Evolutionary conservation across 2,797 vertebrate species (phyloP).

Genomic region (Chloroceryle amazona): DNA sequence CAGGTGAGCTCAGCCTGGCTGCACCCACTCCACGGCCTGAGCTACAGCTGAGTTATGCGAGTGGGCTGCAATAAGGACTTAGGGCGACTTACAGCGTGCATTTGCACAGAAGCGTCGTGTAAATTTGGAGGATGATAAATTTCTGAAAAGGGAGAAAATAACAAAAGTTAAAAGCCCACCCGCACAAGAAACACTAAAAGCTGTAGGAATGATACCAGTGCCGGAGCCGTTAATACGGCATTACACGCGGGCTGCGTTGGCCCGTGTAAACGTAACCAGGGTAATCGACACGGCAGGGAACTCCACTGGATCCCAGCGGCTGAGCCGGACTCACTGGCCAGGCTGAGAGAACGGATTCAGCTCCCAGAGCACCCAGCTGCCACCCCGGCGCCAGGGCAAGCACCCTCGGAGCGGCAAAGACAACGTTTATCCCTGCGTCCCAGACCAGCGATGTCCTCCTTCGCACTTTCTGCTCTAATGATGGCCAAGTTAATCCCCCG

Average conservation of each 20-base stretch:
- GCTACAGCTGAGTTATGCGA: not conserved
- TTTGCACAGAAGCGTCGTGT: not conserved
- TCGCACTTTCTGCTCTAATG: not conserved
- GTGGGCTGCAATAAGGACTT: not conserved
- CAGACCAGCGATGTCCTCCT: not conserved
- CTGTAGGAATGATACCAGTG: not conserved
- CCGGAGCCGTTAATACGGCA: fast-evolving
- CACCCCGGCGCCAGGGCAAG: not conserved
- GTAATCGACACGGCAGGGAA: not conserved
- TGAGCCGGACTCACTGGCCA: not conserved
- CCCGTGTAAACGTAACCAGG: not conserved
- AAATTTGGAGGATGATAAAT: not conserved
- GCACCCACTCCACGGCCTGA: not conserved
- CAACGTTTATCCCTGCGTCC: not conserved
- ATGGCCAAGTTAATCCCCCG: not conserved
- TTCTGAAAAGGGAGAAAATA: not conserved
- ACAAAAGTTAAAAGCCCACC: not conserved
- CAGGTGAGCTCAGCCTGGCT: not conserved
- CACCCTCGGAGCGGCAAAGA: not conserved
- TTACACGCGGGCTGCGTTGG: not conserved
- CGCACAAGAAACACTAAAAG: not conserved
- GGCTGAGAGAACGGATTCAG: not conserved
- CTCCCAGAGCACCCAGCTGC: not conserved
- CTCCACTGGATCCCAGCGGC: not conserved
- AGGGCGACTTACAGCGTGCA: not conserved